Evolutionary conservation across 1,140 invertebrate genomes (phyloP), one percentile per base, ranked within the genome.

Genomic region (Drosophila lacertosa): DNA sequence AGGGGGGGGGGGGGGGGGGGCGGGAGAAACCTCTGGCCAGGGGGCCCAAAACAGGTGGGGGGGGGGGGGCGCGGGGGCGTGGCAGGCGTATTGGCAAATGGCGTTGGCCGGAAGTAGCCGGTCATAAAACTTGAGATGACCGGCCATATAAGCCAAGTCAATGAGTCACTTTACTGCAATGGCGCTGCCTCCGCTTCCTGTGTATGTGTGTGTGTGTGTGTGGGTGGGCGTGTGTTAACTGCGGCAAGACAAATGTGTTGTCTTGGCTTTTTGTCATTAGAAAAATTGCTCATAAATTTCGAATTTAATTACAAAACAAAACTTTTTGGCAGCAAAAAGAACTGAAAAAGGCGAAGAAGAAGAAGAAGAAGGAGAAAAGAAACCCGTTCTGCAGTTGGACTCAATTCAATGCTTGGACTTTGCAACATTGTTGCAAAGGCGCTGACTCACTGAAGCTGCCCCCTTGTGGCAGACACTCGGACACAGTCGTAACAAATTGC

Each of bases 41-140:
- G 45, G 44, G 40, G 77, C 77, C 69, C 74, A 76, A 72, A 32
- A 32, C 24, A 53, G 37, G 37, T 37, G 4, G 33, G 6, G 24
- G 13, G 13, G 16, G 7, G 13, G 48, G 7, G 29, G 5, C 35
- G 2, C 0, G 20, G 22, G 0, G 9, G 10, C 16, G 16, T 2
- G 15, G 51, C 9, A 20, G n/a, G 4, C 10, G 6, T 13, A 29
- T 35, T 57, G 65, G 75, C 50, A 71, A 70, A 73, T 88, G 82
- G 77, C 82, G 74, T 74, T 86, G 74, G 39, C 81, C 83, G 82
- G 82, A 82, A 86, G 82, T 86, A 82, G 82, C 83, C 59, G 82
- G 70, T 89, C 83, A 86, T 86, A 86, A 86, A 86, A 86, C 77
- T 82, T 64, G 71, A 89, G 78, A 89, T 88, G 78, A 64, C 64